Evolutionary conservation across 1,140 invertebrate species (phyloP).

Genomic region (Chironomus striatipennis): DNA sequence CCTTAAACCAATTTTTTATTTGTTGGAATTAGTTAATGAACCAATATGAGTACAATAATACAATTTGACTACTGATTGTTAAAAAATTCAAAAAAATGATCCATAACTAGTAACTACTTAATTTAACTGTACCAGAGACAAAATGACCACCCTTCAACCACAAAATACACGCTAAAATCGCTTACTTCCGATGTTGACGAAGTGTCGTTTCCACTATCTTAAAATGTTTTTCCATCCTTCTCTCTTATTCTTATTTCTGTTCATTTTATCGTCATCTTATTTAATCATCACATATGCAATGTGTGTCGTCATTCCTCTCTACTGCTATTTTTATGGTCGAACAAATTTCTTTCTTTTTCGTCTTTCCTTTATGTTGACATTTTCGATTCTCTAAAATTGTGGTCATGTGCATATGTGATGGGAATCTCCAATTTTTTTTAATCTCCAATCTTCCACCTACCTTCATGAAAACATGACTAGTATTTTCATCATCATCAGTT

Average conservation of each 20-base stretch:
- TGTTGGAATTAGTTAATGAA: too few species aligned
- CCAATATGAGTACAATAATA: too few species aligned
- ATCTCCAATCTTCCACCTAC: too few species aligned
- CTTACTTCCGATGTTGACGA: slow-evolving; percentile 4
- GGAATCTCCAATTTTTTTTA: not conserved
- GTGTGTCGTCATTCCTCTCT: slow-evolving; percentile 9
- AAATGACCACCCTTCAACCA: too few species aligned
- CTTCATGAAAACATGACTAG: too few species aligned
- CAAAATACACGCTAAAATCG: not conserved
- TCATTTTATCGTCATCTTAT: not conserved
- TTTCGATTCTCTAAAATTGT: not conserved
- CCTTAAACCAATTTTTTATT: too few species aligned
- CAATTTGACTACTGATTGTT: too few species aligned
- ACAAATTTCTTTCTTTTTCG: not conserved
- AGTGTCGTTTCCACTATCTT: too few species aligned
- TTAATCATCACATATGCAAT: slow-evolving; percentile 23
- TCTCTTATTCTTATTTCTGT: not conserved
- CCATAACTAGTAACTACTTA: too few species aligned
- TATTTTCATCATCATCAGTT: too few species aligned
- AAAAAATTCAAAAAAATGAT: too few species aligned
- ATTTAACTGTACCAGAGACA: too few species aligned
- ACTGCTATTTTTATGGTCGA: slow-evolving; percentile 12
- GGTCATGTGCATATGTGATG: not conserved
- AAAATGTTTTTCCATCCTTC: not conserved
- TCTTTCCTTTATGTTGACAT: slow-evolving; percentile 19